Evolutionary conservation across 2,888 invertebrate genomes (phyloP).

Genomic region (Agrenia bidenticulata): DNA sequence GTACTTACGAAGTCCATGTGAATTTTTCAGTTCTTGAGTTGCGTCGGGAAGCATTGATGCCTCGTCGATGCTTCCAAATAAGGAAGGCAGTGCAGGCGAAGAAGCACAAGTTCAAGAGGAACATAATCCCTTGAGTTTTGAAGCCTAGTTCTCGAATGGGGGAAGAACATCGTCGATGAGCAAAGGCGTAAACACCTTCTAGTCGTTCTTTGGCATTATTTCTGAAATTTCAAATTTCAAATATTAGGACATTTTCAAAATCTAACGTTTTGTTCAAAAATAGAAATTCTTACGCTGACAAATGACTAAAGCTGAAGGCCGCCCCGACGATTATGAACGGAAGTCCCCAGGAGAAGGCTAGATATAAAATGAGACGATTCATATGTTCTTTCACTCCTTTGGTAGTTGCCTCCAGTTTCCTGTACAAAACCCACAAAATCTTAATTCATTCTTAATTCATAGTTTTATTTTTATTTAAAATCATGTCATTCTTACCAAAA

Average conservation of each 20-base stretch:
- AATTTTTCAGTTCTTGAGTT: slow-evolving; percentile 24
- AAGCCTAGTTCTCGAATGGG: slow-evolving; percentile 41
- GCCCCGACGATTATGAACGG: slow-evolving; percentile 26
- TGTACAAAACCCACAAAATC: slow-evolving; percentile 6
- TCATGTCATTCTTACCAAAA: slow-evolving; percentile 35
- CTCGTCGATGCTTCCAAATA: slow-evolving; percentile 40
- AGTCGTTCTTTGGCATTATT: slow-evolving; percentile 24
- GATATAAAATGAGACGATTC: slow-evolving; percentile 22
- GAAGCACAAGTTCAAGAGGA: slow-evolving; percentile 33
- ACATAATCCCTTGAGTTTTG: slow-evolving; percentile 41
- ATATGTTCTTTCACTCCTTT: slow-evolving; percentile 30
- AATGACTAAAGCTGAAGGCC: slow-evolving; percentile 25
- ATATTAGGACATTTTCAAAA: no score
- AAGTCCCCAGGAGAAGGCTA: slow-evolving; percentile 34
- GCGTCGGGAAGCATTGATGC: slow-evolving; percentile 27
- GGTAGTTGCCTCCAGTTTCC: slow-evolving; percentile 39
- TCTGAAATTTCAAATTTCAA: no score
- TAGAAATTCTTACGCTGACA: slow-evolving; percentile 19
- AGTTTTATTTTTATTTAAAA: neutral
- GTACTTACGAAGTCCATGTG: slow-evolving; percentile 42
- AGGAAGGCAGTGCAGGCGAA: slow-evolving; percentile 35
- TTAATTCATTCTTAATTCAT: neutral
- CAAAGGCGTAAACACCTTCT: slow-evolving; percentile 34
- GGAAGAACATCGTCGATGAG: slow-evolving; percentile 44
- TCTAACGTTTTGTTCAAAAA: neutral